phyloP scores from a whole-genome alignment of 2,888 invertebrate species.

The Muschampia plurimacula region DNA sequence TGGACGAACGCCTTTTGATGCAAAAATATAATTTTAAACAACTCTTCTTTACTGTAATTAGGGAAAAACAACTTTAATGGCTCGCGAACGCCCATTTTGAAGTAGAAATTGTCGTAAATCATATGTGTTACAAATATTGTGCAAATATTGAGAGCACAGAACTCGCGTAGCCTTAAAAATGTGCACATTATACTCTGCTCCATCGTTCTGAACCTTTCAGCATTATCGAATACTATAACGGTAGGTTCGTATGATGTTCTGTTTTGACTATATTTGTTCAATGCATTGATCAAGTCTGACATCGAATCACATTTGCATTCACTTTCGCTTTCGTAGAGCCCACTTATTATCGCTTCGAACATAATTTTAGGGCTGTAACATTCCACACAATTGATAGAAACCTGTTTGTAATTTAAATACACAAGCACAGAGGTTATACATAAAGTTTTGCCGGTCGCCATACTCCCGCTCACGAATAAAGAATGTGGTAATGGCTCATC shows the following conservation, averaged over 20 bases:
- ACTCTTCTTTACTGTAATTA: slow-evolving; percentile 92
- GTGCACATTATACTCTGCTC: slow-evolving; percentile 90
- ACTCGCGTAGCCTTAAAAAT: slow-evolving; percentile 90
- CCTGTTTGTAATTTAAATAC: slow-evolving; percentile 85
- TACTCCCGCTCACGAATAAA: slow-evolving; percentile 93
- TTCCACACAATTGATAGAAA: slow-evolving; percentile 92
- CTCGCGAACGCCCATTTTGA: slow-evolving; percentile 88
- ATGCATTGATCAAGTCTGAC: slow-evolving; percentile 86
- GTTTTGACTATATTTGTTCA: slow-evolving; percentile 67
- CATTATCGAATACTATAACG: slow-evolving; percentile 91
- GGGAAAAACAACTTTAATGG: slow-evolving; percentile 91
- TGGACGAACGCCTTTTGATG: slow-evolving; percentile 66
- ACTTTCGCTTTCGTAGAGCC: slow-evolving; percentile 73
- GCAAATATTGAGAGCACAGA: slow-evolving; percentile 89
- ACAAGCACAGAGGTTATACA: slow-evolving; percentile 87
- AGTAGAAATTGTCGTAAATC: slow-evolving; percentile 92
- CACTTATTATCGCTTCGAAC: slow-evolving; percentile 90
- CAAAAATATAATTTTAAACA: slow-evolving; percentile 77
- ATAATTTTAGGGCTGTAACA: slow-evolving; percentile 91
- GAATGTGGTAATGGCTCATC: slow-evolving; percentile 88
- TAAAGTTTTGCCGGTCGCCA: slow-evolving; percentile 93
- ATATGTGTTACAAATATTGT: slow-evolving; percentile 92
- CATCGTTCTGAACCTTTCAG: slow-evolving; percentile 91
- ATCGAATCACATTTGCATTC: slow-evolving; percentile 88
- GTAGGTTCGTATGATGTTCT: slow-evolving; percentile 72